A percentile compares a stretch with the other conserved stretches of the same genome.
phyloP scores from a whole-genome alignment of 2,888 invertebrate genomes.

The Candidula unifasciata region DNA sequence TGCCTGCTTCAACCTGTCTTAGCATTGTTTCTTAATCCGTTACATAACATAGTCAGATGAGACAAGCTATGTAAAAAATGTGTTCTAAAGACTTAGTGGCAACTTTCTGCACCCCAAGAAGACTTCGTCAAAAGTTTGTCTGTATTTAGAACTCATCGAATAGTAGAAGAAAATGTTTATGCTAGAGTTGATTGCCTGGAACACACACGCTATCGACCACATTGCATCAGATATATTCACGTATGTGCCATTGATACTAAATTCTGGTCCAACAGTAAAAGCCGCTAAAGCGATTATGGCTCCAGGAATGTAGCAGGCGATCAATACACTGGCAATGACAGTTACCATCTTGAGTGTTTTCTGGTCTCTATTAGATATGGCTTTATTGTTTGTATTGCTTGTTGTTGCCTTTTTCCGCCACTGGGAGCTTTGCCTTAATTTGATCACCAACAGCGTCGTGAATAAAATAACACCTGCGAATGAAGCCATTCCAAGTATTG shows the following conservation, averaged over 20 bases:
- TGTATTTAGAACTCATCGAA: too few species aligned
- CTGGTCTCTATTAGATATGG: background rate
- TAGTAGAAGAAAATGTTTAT: too few species aligned
- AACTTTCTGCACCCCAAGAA: background rate
- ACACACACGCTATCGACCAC: too few species aligned
- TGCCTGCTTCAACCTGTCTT: too few species aligned
- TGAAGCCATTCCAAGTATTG: background rate
- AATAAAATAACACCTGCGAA: background rate
- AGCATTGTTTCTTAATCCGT: too few species aligned
- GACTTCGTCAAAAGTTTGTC: background rate
- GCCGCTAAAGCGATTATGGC: background rate
- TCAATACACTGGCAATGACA: conserved; percentile 9
- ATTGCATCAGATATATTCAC: too few species aligned
- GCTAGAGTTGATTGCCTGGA: too few species aligned
- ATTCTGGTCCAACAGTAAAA: background rate
- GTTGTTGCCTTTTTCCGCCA: background rate
- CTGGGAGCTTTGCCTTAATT: background rate
- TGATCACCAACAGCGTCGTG: conserved; percentile 1
- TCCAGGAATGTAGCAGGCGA: background rate
- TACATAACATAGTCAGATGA: too few species aligned
- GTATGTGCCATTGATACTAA: too few species aligned
- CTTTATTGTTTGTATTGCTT: background rate
- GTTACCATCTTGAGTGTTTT: background rate
- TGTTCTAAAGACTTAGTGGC: too few species aligned
- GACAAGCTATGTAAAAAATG: too few species aligned